phyloP scores from a whole-genome alignment of 2,113 vertebrate species.

The Egretta garzetta region DNA sequence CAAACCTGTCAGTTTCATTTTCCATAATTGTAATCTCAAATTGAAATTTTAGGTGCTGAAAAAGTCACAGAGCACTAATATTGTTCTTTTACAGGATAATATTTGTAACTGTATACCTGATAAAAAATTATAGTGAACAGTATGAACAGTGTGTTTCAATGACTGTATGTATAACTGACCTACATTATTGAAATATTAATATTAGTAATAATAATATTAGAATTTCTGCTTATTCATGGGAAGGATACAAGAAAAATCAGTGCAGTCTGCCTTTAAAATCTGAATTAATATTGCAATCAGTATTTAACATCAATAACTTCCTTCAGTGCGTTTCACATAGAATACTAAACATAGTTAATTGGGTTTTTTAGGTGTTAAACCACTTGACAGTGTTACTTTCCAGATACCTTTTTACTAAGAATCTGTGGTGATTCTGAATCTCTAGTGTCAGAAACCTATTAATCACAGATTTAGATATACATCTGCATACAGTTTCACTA shows the following conservation, averaged over 20 bases:
- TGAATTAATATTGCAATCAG: background rate
- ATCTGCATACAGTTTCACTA: background rate
- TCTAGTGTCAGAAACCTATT: background rate
- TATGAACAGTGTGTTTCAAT: background rate
- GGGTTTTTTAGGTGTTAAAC: background rate
- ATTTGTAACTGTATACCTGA: background rate
- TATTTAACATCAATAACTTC: background rate
- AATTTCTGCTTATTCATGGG: background rate
- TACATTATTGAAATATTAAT: background rate
- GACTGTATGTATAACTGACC: background rate
- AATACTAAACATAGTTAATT: background rate
- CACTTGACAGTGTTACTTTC: background rate
- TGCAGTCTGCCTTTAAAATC: background rate
- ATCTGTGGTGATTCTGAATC: background rate
- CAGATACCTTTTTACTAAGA: background rate
- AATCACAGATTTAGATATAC: background rate
- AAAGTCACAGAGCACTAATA: background rate
- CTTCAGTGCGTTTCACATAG: background rate
- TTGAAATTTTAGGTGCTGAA: background rate
- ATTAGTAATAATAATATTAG: background rate
- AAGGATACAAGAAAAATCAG: background rate
- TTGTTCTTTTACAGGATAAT: background rate
- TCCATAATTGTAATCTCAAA: background rate
- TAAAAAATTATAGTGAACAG: background rate
- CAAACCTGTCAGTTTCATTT: background rate